Evolutionary conservation across 2,113 vertebrate genomes (phyloP).

Genomic region (Beaufortia kweichowensis): DNA sequence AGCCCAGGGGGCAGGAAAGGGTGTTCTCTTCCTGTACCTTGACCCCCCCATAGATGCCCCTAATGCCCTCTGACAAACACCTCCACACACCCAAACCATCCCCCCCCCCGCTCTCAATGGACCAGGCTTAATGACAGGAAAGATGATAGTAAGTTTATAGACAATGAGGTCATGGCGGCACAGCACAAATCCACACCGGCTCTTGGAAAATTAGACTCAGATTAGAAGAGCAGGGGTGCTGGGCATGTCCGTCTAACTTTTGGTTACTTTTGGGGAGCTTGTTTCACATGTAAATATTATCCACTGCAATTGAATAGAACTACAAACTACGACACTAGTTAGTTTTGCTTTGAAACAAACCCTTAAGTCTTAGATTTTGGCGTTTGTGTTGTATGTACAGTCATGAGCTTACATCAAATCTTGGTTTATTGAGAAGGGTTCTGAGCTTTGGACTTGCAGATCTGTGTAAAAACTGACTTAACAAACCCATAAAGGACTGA

Average conservation of each 20-base stretch:
- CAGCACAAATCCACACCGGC: conserved; percentile 47
- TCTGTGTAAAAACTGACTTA: too few relatives aligned
- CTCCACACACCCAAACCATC: conserved; percentile 60
- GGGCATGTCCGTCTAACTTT: neutral
- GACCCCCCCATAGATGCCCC: conserved; percentile 41
- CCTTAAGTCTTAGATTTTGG: too few relatives aligned
- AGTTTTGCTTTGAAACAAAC: too few relatives aligned
- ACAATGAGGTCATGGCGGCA: conserved; percentile 67
- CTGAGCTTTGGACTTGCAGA: too few relatives aligned
- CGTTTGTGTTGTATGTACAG: too few relatives aligned
- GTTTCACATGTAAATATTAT: neutral
- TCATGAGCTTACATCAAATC: too few relatives aligned
- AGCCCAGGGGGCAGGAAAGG: conserved; percentile 68
- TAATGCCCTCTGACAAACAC: conserved; percentile 43
- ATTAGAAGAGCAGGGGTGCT: conserved; percentile 36
- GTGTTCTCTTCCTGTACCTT: conserved; percentile 70
- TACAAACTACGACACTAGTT: neutral
- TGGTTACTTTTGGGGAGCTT: conserved; percentile 6
- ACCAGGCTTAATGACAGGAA: conserved; percentile 53
- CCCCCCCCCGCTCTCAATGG: conserved; percentile 34
- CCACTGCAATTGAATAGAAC: too few relatives aligned
- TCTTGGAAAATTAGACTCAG: conserved; percentile 35
- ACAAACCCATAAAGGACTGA: too few relatives aligned
- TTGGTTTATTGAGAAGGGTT: too few relatives aligned
- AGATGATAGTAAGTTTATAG: conserved; percentile 62